Evolutionary conservation across 2,113 vertebrate genomes (phyloP).

Genomic region (Notothenia rossii): DNA sequence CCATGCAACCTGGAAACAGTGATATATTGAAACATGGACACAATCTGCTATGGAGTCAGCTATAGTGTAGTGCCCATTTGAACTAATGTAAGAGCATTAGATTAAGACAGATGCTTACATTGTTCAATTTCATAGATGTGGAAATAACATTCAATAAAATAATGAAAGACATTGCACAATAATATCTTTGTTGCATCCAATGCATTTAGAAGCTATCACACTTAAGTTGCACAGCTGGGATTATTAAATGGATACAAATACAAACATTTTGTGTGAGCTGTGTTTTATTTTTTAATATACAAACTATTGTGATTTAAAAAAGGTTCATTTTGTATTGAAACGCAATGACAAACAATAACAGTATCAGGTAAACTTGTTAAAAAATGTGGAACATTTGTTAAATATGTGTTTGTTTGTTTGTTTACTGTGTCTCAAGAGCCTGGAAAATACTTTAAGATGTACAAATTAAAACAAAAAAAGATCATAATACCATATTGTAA

Average conservation of each 20-base stretch:
- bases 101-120: neutral
- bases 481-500: too few relatives aligned
- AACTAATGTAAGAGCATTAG: conserved; percentile 5
- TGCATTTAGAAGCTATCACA: neutral
- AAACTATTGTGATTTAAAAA: neutral
- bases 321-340: neutral
- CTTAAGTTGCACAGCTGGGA: conserved; percentile 4
- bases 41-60: conserved; percentile 16
- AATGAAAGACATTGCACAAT: neutral
- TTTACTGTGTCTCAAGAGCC: neutral
- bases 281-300: neutral
- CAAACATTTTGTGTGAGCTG: neutral
- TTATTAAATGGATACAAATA: neutral
- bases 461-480: neutral
- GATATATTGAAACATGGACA: conserved; percentile 41
- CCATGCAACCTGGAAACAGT: conserved; percentile 34
- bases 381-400: neutral
- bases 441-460: neutral
- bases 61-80: neutral
- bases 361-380: neutral
- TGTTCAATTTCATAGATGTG: neutral
- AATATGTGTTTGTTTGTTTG: neutral
- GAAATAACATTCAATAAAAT: neutral
- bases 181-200: too few relatives aligned
- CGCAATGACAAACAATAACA: neutral